phyloP scores from a whole-genome alignment of 2,113 vertebrate species.

The Catharus minimus region DNA sequence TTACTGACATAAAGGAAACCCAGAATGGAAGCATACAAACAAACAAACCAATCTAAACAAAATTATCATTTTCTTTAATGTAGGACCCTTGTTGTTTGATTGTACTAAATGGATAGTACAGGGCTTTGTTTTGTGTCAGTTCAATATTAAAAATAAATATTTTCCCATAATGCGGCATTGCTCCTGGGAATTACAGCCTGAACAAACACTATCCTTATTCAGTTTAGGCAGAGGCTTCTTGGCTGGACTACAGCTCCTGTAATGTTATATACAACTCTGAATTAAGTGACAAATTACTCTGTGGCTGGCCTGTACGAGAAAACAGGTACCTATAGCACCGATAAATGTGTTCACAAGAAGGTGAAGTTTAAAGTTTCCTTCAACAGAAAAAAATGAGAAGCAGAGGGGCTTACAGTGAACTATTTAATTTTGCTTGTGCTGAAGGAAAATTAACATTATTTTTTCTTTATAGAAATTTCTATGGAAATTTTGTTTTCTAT shows the following conservation, averaged over 20 bases:
- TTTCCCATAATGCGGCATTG: slow-evolving; percentile 43
- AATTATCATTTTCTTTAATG: neutral
- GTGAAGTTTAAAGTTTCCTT: slow-evolving; percentile 29
- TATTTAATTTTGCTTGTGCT: neutral
- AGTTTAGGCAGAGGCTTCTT: slow-evolving; percentile 13
- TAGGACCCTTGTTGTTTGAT: neutral
- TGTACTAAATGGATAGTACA: neutral
- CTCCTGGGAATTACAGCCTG: slow-evolving; percentile 17
- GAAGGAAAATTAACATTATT: slow-evolving; percentile 24
- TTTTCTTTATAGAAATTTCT: slow-evolving; percentile 8
- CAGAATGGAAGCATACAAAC: neutral
- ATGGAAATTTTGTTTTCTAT: slow-evolving; percentile 47
- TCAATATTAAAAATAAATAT: slow-evolving; percentile 27
- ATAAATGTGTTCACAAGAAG: neutral
- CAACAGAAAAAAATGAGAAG: neutral
- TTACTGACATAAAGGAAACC: neutral
- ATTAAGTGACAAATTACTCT: slow-evolving; percentile 44
- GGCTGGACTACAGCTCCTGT: slow-evolving; percentile 31
- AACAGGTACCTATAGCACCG: neutral
- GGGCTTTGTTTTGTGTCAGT: neutral
- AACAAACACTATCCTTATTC: slow-evolving; percentile 6
- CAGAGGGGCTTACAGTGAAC: neutral
- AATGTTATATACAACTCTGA: slow-evolving; percentile 13
- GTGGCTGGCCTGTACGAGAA: slow-evolving; percentile 11
- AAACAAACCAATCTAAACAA: neutral